Evolutionary conservation across 1,140 invertebrate genomes (phyloP).

Genomic region (Drosophila bifasciata): DNA sequence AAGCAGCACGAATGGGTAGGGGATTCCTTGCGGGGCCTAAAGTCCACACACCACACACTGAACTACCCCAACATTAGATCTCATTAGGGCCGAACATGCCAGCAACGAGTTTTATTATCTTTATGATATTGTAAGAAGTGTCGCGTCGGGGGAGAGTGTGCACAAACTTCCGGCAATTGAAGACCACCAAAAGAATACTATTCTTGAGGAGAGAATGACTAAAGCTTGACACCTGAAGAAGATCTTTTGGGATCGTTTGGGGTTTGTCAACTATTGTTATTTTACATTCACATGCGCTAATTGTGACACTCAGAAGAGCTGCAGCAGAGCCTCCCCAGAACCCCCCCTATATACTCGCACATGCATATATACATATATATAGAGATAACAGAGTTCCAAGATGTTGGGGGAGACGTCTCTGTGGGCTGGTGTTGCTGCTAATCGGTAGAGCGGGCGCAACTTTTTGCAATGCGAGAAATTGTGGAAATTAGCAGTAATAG

Average conservation of each 20-base stretch:
- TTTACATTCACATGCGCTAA: constrained; percentile 42
- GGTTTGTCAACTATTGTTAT: constrained; percentile 23
- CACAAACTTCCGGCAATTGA: too few relatives aligned
- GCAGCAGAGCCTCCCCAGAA: not conserved
- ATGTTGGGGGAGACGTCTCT: constrained; percentile 26
- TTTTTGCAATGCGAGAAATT: constrained; percentile 47
- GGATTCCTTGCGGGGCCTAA: constrained; percentile 32
- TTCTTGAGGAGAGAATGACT: not conserved
- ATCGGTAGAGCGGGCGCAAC: constrained; percentile 48
- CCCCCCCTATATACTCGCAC: constrained; percentile 5
- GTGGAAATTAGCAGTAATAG: constrained; percentile 36
- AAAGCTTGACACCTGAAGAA: not conserved
- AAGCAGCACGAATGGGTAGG: constrained; percentile 12
- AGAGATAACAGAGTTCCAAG: constrained; percentile 45
- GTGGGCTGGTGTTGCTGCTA: constrained; percentile 39
- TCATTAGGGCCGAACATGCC: constrained; percentile 47
- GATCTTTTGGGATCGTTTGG: constrained; percentile 10
- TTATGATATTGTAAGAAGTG: constrained; percentile 54
- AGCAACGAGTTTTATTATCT: constrained; percentile 46
- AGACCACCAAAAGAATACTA: too few relatives aligned
- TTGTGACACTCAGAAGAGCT: constrained; percentile 40
- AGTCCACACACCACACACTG: constrained; percentile 42
- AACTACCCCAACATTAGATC: constrained; percentile 76
- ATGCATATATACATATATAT: not conserved
- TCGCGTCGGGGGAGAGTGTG: too few relatives aligned